Conservation (phyloP, 37 sponge, comb jelly and placozoan genomes). For the Haliclona indistincta region DNA sequence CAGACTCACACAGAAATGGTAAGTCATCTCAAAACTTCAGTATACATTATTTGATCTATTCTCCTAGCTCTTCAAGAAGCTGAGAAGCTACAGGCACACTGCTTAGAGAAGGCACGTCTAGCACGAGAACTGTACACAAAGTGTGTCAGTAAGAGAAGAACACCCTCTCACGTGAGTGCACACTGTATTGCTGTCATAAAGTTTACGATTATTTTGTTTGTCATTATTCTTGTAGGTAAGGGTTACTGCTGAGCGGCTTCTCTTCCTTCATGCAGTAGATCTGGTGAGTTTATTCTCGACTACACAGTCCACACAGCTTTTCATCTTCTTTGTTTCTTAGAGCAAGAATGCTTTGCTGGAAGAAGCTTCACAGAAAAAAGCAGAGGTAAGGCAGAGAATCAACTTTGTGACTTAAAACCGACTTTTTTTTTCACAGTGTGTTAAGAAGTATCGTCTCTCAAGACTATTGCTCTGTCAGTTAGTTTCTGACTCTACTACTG, state of each 20-base stretch:
- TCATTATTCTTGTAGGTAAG: background rate
- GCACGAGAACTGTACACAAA: slow-evolving; percentile 15
- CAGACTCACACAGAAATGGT: slow-evolving; percentile 14
- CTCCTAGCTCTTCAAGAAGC: background rate
- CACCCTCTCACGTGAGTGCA: background rate
- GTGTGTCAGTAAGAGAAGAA: slow-evolving; percentile 1
- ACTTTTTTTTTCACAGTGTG: slow-evolving; percentile 36
- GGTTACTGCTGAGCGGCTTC: slow-evolving; percentile 53
- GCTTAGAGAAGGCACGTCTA: slow-evolving; percentile 36
- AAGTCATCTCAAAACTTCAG: background rate
- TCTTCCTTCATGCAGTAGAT: slow-evolving; percentile 52
- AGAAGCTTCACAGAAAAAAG: slow-evolving; percentile 22
- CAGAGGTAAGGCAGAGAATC: slow-evolving; percentile 18
- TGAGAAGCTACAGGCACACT: slow-evolving; percentile 3
- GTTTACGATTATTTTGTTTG: too few relatives aligned
- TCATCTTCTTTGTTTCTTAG: slow-evolving; percentile 13
- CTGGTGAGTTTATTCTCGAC: slow-evolving; percentile 25
- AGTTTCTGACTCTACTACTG: slow-evolving; percentile 38
- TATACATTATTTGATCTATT: background rate
- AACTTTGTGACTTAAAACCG: background rate
- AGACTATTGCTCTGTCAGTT: slow-evolving; percentile 50
- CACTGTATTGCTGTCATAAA: background rate
- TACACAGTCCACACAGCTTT: background rate
- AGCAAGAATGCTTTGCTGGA: slow-evolving; percentile 55
- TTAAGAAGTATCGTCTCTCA: slow-evolving; percentile 57